Evolutionary conservation across 2,113 vertebrate species (phyloP), one percentile per base, ranked within the genome.

Genomic region (Ctenomys sociabilis): DNA sequence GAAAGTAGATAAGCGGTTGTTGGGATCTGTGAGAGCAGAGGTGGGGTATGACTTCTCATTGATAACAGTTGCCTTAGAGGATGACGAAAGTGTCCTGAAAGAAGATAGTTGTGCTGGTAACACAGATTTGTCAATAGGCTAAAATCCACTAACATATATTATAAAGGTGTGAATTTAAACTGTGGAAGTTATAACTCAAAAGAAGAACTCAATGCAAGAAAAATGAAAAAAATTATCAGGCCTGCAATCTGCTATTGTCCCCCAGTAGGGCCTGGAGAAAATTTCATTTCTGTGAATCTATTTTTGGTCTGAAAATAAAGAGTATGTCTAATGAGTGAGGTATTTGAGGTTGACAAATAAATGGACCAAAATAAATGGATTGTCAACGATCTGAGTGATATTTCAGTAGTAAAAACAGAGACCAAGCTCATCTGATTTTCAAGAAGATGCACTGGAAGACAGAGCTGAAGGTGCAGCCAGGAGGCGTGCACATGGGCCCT

Each of bases 401-500:
- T 61, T 85, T 35, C 21, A 72, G 35, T 19, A 22, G 37, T 5
- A 40, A 37, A 82, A 63, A 52, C 17, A 14, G 57, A 63, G 21
- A 12, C n/a, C n/a, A 40, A 0, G 14, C 1, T 49, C 35, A 54
- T 3, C 72, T 30, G 21, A 9, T 32, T 4, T 8, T 12, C 21
- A 45, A 16, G 26, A 16, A 35, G 11, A 19, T 5, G 6, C 9
- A 7, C 1, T 30, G 49, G 64, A 40, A 8, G 70, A 22, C 43
- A 32, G 9, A 35, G 30, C 7, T 0, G 3, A 28, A 1, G 24
- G 8, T 3, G 7, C 1, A 2, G 9, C 22, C 22, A 26, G 12
- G 37, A 35, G 54, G 22, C 16, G 57, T 10, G 4, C 1, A 4
- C 13, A 24, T 21, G n/a, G 22, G 3, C 70, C 8, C 1, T 40